A percentile compares a stretch with the other conserved stretches of the same genome.
phyloP scores from a whole-genome alignment of 2,113 vertebrate genomes.

The Synodontis membranacea region DNA sequence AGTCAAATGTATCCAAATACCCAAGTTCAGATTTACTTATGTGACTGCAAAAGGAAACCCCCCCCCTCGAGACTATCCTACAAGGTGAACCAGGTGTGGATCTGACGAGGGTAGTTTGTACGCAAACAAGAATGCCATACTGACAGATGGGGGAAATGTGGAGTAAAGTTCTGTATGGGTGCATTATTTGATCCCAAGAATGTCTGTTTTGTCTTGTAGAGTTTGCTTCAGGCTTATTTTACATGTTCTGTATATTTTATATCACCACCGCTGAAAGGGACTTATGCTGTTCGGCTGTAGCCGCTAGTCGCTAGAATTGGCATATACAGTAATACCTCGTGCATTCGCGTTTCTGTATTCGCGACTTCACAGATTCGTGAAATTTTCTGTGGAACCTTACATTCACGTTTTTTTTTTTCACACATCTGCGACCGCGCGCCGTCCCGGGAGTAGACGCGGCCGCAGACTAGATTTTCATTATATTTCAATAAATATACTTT shows the following conservation, averaged over 20 bases:
- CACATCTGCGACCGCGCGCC: too few species aligned
- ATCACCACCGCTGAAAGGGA: neutral
- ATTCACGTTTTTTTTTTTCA: too few species aligned
- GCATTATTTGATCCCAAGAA: neutral
- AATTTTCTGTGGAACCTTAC: too few species aligned
- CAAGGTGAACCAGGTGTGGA: neutral
- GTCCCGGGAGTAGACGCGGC: too few species aligned
- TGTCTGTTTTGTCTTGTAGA: neutral
- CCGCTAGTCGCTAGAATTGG: neutral
- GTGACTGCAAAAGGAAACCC: neutral
- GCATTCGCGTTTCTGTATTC: too few species aligned
- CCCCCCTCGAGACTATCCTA: neutral
- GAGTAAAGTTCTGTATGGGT: neutral
- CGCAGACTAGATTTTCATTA: too few species aligned
- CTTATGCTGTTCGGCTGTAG: neutral
- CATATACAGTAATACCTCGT: neutral
- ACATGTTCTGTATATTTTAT: neutral
- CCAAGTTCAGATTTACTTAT: slow-evolving; percentile 5
- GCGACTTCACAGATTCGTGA: too few species aligned
- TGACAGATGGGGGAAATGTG: neutral
- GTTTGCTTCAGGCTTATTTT: neutral
- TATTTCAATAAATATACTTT: too few species aligned
- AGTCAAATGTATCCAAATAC: slow-evolving; percentile 2
- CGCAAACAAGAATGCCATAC: neutral
- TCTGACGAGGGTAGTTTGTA: neutral